phyloP scores from a whole-genome alignment of 1,140 invertebrate genomes.

The Adoxophyes honmai region DNA sequence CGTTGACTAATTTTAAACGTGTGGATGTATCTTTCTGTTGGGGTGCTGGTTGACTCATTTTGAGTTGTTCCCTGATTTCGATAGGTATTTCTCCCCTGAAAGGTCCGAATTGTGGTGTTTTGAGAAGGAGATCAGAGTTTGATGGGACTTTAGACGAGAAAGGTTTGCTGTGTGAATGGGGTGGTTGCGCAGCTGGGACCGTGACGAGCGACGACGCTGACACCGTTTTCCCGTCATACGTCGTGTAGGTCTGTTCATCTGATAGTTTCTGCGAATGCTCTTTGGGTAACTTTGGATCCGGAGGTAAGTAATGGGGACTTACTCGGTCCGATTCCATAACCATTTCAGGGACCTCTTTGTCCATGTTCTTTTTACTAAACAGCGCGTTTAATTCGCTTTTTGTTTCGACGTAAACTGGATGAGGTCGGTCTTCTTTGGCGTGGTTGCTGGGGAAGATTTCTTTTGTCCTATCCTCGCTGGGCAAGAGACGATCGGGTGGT shows the following conservation, averaged over 20 bases:
- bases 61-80: conserved; percentile 49
- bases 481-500: conserved; percentile 76
- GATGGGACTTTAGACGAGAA: conserved; percentile 78
- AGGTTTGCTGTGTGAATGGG: conserved; percentile 46
- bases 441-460: conserved; percentile 64
- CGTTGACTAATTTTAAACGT: conserved; percentile 49
- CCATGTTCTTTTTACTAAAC: conserved; percentile 62
- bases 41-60: conserved; percentile 26
- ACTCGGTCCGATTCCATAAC: conserved; percentile 84
- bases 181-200: conserved; percentile 71
- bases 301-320: conserved; percentile 83
- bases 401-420: conserved; percentile 67
- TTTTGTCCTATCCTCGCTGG: conserved; percentile 64
- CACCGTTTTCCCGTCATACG: conserved; percentile 85
- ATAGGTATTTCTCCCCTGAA: conserved; percentile 84
- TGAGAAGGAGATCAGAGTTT: conserved; percentile 78
- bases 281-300: conserved; percentile 69
- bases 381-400: conserved; percentile 51
- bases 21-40: conserved; percentile 27
- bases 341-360: conserved; percentile 71
- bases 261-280: conserved; percentile 65
- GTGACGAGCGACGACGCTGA: conserved; percentile 80
- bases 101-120: conserved; percentile 83
- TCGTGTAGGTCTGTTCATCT: conserved; percentile 78
- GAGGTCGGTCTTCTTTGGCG: conserved; percentile 67